phyloP scores from a whole-genome alignment of 2,113 vertebrate genomes.

The Callaeas wilsoni region DNA sequence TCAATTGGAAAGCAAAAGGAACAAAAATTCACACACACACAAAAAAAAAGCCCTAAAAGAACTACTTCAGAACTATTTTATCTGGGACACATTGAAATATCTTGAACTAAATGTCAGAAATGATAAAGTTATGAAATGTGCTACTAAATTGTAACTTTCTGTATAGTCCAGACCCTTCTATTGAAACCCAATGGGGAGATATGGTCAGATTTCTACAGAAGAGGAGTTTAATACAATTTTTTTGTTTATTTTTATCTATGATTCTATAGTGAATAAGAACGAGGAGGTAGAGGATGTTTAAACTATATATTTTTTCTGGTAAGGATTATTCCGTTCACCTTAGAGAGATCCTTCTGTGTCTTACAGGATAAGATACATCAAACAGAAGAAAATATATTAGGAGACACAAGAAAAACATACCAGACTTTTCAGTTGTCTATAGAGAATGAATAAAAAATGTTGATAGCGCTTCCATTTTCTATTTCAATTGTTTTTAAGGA shows the following conservation, averaged over 20 bases:
- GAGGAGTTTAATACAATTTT: background rate
- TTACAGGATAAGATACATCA: background rate
- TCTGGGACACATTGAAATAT: background rate
- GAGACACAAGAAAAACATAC: background rate
- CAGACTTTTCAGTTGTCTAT: background rate
- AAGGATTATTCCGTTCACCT: background rate
- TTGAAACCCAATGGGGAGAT: background rate
- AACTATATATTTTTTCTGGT: background rate
- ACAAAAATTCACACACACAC: background rate
- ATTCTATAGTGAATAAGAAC: background rate
- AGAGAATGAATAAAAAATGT: background rate
- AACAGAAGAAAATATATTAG: background rate
- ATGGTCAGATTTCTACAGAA: background rate
- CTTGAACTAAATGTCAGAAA: background rate
- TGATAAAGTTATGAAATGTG: background rate
- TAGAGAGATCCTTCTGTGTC: background rate
- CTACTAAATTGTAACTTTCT: background rate
- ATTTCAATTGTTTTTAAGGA: background rate
- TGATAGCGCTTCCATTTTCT: background rate
- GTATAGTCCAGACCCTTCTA: background rate
- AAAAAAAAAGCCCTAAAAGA: background rate
- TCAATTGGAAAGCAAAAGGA: background rate
- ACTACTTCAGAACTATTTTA: background rate
- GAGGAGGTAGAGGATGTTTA: background rate
- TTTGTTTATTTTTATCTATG: background rate